These are phyloP conservation scores for Hermaeophaga mercurialis DNA, from an alignment of 2,888 invertebrate species.

Conservation along the genomic window DNA sequence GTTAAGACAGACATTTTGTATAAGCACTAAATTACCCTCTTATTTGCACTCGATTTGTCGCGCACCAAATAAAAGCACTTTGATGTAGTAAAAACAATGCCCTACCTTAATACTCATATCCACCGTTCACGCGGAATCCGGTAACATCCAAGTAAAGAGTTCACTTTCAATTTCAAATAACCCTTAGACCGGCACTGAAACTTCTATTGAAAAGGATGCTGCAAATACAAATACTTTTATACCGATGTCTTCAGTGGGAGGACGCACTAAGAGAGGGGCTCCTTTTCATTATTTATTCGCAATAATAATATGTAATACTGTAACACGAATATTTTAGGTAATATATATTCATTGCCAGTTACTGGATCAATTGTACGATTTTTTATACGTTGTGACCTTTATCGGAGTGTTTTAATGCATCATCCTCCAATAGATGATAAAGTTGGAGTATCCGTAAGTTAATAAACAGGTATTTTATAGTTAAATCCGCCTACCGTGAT, in stretches of 20 bases:
- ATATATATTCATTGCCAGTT: background rate
- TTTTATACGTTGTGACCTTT: background rate
- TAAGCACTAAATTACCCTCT: constrained; percentile 3
- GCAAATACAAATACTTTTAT: constrained; percentile 53
- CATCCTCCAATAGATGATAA: background rate
- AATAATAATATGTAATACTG: constrained; percentile 50
- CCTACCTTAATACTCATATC: constrained; percentile 42
- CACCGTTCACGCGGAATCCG: constrained; percentile 31
- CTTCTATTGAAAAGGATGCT: constrained; percentile 50
- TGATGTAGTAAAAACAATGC: constrained; percentile 14
- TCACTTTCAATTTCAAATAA: constrained; percentile 37
- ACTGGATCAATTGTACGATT: constrained; percentile 6
- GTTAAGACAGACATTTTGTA: no score
- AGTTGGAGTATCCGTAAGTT: background rate
- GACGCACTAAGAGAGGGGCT: constrained; percentile 48
- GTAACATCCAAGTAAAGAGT: constrained; percentile 32
- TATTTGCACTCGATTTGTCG: background rate
- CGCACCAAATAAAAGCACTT: constrained; percentile 12
- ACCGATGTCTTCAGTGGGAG: constrained; percentile 51
- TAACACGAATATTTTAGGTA: constrained; percentile 41
- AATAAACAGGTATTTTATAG: background rate
- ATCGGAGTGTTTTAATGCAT: background rate
- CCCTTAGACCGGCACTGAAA: constrained; percentile 46
- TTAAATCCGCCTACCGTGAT: background rate
- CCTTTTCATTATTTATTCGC: constrained; percentile 37